Percentiles rank a stretch among this genome's conserved stretches.
These are phyloP conservation scores for Malurus splendens DNA, from an alignment of 2,797 vertebrate genomes.

Conservation along the genomic window DNA sequence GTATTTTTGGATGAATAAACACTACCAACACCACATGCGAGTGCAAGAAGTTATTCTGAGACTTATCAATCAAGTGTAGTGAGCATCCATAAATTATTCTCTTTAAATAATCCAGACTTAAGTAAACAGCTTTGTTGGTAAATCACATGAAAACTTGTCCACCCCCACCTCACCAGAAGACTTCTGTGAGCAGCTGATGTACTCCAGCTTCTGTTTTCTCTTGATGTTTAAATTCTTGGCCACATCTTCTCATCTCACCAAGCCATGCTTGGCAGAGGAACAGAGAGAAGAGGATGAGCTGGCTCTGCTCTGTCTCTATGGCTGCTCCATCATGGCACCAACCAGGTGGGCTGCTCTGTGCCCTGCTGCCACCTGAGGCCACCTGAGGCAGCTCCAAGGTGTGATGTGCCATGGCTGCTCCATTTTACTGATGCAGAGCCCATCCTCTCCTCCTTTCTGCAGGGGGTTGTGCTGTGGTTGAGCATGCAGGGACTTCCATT, in stretches of 20 bases:
- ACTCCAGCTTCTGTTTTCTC: constrained; percentile 41
- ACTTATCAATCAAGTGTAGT: constrained; percentile 24
- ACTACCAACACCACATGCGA: background rate
- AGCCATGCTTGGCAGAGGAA: constrained; percentile 46
- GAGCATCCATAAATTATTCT: constrained; percentile 51
- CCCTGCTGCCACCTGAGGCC: background rate
- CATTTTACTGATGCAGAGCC: background rate
- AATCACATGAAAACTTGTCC: constrained; percentile 13
- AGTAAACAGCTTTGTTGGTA: constrained; percentile 12
- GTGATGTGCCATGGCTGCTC: background rate
- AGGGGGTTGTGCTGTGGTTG: background rate
- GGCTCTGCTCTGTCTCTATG: background rate
- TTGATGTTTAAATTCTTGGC: constrained; percentile 35
- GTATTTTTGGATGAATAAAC: constrained; percentile 63
- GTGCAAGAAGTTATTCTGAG: constrained; percentile 33
- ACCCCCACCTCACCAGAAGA: background rate
- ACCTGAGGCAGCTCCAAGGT: background rate
- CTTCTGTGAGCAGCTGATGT: constrained; percentile 24
- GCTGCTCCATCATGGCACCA: background rate
- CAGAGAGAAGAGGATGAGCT: constrained; percentile 4
- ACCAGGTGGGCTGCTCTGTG: background rate
- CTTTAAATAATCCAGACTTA: constrained; percentile 23
- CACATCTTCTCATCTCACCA: constrained; percentile 17
- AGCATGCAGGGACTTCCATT: background rate
- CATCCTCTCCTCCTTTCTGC: background rate